Percentiles rank a stretch among this genome's conserved stretches.
phyloP scores from a whole-genome alignment of 2,888 invertebrate species.

The Philereme vetulata region DNA sequence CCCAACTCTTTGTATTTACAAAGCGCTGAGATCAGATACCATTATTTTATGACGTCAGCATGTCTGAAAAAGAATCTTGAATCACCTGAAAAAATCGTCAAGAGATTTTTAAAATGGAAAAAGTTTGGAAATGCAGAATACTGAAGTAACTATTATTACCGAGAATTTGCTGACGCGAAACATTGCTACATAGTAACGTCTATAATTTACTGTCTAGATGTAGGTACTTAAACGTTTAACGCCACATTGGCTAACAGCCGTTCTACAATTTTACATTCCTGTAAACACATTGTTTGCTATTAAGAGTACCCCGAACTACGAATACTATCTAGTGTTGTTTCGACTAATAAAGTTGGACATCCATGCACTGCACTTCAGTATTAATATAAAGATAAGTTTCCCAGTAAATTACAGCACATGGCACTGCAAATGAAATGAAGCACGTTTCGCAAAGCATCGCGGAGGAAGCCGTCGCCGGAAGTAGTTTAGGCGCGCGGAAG shows the following conservation, averaged over 20 bases:
- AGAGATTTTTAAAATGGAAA: not conserved
- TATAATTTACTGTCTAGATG: no score
- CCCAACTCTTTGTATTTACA: constrained; percentile 45
- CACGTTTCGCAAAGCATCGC: constrained; percentile 42
- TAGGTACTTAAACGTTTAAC: no score
- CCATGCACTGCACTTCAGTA: not conserved
- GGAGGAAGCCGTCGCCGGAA: constrained; percentile 57
- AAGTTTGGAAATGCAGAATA: not conserved
- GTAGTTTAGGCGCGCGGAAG: constrained; percentile 58
- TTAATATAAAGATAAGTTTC: constrained; percentile 17
- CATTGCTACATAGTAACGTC: no score
- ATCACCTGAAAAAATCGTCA: constrained; percentile 10
- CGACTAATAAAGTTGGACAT: no score
- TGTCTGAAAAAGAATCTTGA: constrained; percentile 10
- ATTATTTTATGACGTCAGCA: constrained; percentile 29
- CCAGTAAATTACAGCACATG: constrained; percentile 32
- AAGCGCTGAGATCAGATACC: constrained; percentile 32
- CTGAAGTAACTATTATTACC: not conserved
- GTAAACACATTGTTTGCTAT: no score
- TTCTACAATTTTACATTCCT: no score
- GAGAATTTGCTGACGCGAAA: no score
- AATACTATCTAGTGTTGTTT: no score
- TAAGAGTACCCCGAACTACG: no score
- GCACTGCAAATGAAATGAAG: constrained; percentile 38
- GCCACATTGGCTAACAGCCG: no score